Conservation (phyloP, 1,140 invertebrate species). For the Leguminivora glycinivorella region DNA sequence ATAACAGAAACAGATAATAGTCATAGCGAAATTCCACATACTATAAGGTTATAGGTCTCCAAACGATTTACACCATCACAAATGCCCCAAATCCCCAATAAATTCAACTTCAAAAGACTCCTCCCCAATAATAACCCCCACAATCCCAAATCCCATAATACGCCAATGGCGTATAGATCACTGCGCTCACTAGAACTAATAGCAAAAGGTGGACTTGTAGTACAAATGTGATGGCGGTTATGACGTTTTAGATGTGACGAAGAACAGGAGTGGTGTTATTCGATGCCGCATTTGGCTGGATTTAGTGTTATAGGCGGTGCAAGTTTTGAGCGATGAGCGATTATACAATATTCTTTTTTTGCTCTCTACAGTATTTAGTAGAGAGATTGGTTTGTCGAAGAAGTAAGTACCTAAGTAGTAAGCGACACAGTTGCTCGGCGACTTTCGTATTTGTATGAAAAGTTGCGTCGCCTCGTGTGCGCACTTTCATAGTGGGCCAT, state of each 20-base stretch:
- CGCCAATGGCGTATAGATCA: not conserved
- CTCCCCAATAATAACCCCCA: not conserved
- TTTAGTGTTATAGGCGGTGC: not conserved
- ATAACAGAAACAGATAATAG: too few species aligned
- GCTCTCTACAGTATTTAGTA: too few species aligned
- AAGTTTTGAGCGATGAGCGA: not conserved
- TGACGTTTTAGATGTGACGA: not conserved
- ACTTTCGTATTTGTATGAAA: too few species aligned
- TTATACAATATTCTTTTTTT: not conserved
- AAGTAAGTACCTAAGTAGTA: too few species aligned
- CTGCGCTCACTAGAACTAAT: not conserved
- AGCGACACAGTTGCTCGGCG: too few species aligned
- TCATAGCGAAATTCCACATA: too few species aligned
- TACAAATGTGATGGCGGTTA: not conserved
- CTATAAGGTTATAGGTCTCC: too few species aligned
- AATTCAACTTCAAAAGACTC: not conserved
- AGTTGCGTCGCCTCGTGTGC: too few species aligned
- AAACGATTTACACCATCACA: not conserved
- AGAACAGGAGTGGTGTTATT: not conserved
- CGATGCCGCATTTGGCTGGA: constrained; percentile 11
- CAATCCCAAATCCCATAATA: constrained; percentile 12
- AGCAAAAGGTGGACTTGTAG: not conserved
- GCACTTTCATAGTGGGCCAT: too few species aligned
- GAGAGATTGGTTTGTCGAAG: too few species aligned
- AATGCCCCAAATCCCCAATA: not conserved